Conservation (phyloP, 2,113 vertebrate genomes). For the Chrysochloris asiatica region DNA sequence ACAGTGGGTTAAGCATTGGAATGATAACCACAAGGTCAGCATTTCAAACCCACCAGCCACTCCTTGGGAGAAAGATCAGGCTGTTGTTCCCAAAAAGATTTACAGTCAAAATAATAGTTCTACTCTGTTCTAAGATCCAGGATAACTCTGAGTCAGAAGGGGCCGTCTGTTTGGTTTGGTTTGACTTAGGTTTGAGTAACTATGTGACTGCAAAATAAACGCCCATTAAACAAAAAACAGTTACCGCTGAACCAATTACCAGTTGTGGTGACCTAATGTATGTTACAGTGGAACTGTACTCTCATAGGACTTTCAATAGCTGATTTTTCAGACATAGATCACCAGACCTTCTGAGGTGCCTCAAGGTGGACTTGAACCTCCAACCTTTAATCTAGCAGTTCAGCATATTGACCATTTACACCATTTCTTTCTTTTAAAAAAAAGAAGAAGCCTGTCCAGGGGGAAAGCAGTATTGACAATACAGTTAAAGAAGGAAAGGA, state of each 20-base stretch:
- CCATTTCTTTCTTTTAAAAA: neutral
- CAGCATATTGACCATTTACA: neutral
- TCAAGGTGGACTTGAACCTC: neutral
- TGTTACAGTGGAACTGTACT: neutral
- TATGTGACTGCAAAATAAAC: constrained; percentile 13
- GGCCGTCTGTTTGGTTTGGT: too few relatives aligned
- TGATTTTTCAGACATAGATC: neutral
- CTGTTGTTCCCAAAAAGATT: too few relatives aligned
- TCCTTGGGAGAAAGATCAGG: too few relatives aligned
- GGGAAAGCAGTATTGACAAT: neutral
- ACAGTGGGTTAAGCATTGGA: too few relatives aligned
- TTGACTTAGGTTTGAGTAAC: neutral
- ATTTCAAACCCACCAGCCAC: too few relatives aligned
- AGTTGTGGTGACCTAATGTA: neutral
- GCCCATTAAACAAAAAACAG: neutral
- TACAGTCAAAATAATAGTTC: too few relatives aligned
- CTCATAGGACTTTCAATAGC: neutral
- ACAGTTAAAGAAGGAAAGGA: neutral
- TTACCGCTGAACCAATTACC: neutral
- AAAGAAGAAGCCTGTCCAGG: neutral
- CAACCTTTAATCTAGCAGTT: neutral
- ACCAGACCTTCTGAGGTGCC: neutral
- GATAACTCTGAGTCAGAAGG: too few relatives aligned
- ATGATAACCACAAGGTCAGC: too few relatives aligned
- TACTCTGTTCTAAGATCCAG: too few relatives aligned